Evolutionary conservation across 2,888 invertebrate genomes (phyloP).

Genomic region (Platycnemis pennipes): DNA sequence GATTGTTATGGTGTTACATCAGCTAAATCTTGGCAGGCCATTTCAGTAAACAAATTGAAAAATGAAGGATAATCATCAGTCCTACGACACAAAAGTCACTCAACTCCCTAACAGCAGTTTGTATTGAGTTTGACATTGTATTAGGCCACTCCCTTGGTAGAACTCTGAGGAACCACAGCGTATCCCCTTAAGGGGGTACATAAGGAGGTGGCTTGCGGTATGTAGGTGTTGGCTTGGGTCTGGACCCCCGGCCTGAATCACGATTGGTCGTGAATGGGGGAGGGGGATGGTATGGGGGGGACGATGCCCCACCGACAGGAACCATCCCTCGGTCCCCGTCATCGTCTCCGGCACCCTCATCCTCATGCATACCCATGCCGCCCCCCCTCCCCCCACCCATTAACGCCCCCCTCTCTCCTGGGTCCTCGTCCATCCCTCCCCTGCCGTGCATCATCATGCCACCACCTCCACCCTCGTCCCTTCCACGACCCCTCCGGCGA

Average conservation of each 20-base stretch:
- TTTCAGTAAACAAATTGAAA: neutral
- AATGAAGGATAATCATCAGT: conserved; percentile 22
- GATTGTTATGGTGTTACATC: neutral
- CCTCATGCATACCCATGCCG: neutral
- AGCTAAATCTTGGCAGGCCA: neutral
- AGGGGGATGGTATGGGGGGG: conserved; percentile 94
- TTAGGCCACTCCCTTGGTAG: conserved; percentile 20
- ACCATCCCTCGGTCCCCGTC: conserved; percentile 75
- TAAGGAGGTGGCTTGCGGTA: conserved; percentile 98
- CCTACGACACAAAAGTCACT: conserved; percentile 35
- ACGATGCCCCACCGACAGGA: conserved; percentile 76
- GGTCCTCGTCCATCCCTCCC: conserved; percentile 1
- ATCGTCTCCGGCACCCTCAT: conserved; percentile 76
- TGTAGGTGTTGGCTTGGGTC: conserved; percentile 92
- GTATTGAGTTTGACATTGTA: neutral
- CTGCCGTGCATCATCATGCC: conserved; percentile 69
- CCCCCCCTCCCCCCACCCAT: conserved; percentile 34
- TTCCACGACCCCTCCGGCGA: conserved; percentile 71
- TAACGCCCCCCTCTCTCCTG: neutral
- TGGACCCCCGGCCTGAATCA: conserved; percentile 86
- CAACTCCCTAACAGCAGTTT: neutral
- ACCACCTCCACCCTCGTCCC: conserved; percentile 77
- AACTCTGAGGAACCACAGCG: neutral
- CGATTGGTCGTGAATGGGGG: conserved; percentile 90
- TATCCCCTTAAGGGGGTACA: conserved; percentile 93